Evolutionary conservation across 2,888 invertebrate genomes (phyloP).

Genomic region (Drosophila histrio): DNA sequence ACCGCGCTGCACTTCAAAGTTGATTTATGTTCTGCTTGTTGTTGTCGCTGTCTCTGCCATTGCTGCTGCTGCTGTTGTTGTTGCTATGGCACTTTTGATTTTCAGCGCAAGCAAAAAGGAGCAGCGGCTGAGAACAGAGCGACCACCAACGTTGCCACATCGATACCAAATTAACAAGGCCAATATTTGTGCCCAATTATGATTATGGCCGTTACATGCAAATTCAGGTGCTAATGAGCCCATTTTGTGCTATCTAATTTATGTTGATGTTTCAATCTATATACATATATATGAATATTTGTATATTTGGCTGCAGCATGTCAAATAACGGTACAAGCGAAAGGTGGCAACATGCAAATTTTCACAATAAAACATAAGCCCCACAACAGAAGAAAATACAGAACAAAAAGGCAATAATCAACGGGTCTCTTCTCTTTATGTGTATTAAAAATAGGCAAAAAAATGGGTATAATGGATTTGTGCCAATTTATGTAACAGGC

Average conservation of each 20-base stretch:
- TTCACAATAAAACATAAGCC: slow-evolving; percentile 40
- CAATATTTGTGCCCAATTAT: slow-evolving; percentile 50
- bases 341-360: slow-evolving; percentile 77
- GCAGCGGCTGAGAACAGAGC: not conserved
- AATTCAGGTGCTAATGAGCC: slow-evolving; percentile 70
- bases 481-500: no score
- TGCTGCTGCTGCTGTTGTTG: slow-evolving; percentile 34
- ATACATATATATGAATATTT: not conserved
- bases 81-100: slow-evolving; percentile 70
- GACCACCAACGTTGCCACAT: slow-evolving; percentile 55
- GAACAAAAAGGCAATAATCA: slow-evolving; percentile 30
- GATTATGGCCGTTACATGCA: slow-evolving; percentile 69
- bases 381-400: slow-evolving; percentile 15
- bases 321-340: slow-evolving; percentile 68
- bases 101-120: slow-evolving; percentile 60
- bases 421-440: slow-evolving; percentile 33
- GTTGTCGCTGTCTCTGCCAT: slow-evolving; percentile 19
- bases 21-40: slow-evolving; percentile 68
- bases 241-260: slow-evolving; percentile 55
- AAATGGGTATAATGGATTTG: no score
- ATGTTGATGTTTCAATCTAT: slow-evolving; percentile 21
- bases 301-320: slow-evolving; percentile 25
- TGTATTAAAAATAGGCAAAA: no score
- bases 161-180: slow-evolving; percentile 19
- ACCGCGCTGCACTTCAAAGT: slow-evolving; percentile 74